A percentile compares a stretch with the other conserved stretches of the same genome.
Evolutionary conservation across 2,113 vertebrate genomes (phyloP).

Genomic region (Mobula birostris): DNA sequence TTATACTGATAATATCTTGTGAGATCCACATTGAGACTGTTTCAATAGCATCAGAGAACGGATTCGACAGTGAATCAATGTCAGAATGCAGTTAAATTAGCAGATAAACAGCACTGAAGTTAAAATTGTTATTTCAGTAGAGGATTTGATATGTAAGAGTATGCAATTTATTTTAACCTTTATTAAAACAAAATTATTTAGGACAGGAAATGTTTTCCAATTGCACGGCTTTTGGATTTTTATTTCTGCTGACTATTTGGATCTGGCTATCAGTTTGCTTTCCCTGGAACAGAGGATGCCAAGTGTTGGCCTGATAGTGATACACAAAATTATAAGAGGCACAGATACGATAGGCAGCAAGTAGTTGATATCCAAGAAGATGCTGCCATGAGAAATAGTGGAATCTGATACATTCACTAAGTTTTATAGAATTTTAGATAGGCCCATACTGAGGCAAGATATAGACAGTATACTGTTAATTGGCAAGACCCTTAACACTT

Average conservation of each 20-base stretch:
- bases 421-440: no score
- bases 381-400: no score
- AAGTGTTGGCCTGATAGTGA: no score
- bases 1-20: neutral
- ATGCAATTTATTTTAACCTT: neutral
- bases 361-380: no score
- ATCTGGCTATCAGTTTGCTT: no score
- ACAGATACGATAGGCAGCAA: no score
- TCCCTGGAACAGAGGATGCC: no score
- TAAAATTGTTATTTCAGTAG: neutral
- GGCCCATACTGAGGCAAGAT: no score
- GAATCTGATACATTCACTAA: no score
- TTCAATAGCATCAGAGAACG: neutral
- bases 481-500: no score
- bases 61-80: neutral
- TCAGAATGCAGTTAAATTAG: neutral
- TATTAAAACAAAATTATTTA: conserved; percentile 22
- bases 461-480: no score
- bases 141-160: neutral
- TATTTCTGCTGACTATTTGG: neutral
- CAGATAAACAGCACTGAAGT: neutral
- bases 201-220: neutral
- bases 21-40: neutral
- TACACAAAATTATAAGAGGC: no score
- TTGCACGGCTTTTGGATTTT: neutral